phyloP scores from a whole-genome alignment of 2,797 vertebrate species.

The Ctenochaetus hawaiiensis region DNA sequence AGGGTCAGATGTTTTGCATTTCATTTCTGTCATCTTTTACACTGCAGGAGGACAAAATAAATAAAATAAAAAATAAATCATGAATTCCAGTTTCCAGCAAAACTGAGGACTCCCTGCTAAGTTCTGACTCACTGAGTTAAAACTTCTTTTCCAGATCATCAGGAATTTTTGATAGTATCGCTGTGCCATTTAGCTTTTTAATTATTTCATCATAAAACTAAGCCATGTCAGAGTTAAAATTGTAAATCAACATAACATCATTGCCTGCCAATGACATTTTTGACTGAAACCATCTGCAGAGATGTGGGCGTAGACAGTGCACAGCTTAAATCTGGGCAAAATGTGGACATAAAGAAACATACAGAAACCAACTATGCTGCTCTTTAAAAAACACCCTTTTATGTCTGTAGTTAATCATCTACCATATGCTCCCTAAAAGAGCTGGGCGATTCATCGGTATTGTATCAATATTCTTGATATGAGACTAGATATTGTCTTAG shows the following conservation, averaged over 20 bases:
- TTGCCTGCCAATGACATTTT: not conserved
- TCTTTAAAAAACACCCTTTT: not conserved
- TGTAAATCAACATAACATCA: conserved; percentile 17
- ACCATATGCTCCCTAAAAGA: no score
- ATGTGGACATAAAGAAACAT: not conserved
- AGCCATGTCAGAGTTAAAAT: conserved; percentile 12
- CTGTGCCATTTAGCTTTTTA: conserved; percentile 21
- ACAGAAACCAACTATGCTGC: not conserved
- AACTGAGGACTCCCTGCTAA: not conserved
- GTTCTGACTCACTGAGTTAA: not conserved
- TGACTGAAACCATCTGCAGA: not conserved
- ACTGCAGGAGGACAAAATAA: conserved; percentile 32
- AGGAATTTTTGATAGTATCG: not conserved
- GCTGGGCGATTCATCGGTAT: no score
- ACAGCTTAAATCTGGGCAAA: not conserved
- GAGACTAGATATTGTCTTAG: no score
- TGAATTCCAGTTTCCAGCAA: conserved; percentile 2
- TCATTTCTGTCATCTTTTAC: conserved; percentile 61
- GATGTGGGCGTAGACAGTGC: not conserved
- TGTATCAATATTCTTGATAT: no score
- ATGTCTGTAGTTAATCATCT: not conserved
- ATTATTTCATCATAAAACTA: conserved; percentile 1
- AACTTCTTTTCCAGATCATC: not conserved
- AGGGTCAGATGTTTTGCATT: conserved; percentile 45
- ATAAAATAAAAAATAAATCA: not conserved